Conservation (phyloP, 2,888 invertebrate genomes). For the Keiferia lycopersicella region DNA sequence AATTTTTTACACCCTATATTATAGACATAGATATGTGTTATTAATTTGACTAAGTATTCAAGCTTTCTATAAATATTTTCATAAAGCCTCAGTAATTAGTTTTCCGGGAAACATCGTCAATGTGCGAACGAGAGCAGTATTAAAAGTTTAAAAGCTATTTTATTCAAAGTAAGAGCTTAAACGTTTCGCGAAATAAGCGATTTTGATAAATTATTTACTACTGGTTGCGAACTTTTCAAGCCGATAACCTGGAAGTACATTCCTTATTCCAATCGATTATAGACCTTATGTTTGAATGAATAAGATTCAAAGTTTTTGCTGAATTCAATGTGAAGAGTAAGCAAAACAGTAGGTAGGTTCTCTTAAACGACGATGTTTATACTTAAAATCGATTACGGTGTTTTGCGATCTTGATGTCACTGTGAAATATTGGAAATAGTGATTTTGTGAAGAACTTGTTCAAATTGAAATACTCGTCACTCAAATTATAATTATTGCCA, state of each 20-base stretch:
- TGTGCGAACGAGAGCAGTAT: slow-evolving; percentile 9
- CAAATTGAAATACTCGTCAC: too few relatives aligned
- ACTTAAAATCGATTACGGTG: slow-evolving; percentile 48
- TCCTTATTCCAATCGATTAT: background rate
- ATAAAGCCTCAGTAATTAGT: background rate
- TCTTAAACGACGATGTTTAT: slow-evolving; percentile 51
- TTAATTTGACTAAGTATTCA: too few relatives aligned
- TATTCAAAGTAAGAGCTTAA: slow-evolving; percentile 44
- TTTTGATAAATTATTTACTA: slow-evolving; percentile 54
- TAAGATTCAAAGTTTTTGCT: background rate
- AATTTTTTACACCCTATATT: too few relatives aligned
- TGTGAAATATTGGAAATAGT: background rate
- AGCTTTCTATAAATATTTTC: background rate
- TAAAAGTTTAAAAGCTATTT: slow-evolving; percentile 48
- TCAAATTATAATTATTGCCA: too few relatives aligned
- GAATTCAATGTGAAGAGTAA: slow-evolving; percentile 17
- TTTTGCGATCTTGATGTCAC: slow-evolving; percentile 35
- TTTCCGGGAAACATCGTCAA: background rate
- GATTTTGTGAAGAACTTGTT: background rate
- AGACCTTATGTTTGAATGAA: background rate
- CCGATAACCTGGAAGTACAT: background rate
- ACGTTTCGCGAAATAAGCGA: slow-evolving; percentile 48
- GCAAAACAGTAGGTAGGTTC: slow-evolving; percentile 36
- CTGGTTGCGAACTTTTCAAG: background rate
- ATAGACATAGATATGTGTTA: too few relatives aligned